Conservation (phyloP, 2,888 invertebrate species). For the Platycheirus albimanus region DNA sequence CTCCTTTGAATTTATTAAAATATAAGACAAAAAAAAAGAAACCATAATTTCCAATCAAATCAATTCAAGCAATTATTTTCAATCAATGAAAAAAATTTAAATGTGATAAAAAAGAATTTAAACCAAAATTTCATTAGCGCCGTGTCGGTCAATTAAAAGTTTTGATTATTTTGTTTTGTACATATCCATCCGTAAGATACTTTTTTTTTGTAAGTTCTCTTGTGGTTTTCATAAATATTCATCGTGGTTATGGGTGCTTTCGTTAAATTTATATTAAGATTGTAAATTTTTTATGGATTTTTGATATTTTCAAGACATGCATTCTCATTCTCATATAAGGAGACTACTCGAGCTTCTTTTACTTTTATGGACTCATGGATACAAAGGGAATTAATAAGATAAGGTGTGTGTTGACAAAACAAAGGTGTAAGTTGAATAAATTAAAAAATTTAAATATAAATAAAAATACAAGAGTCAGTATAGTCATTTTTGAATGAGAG, state of each 20-base stretch:
- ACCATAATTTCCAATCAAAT: conserved; percentile 32
- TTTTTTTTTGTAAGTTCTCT: not conserved
- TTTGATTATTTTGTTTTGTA: not conserved
- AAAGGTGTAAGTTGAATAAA: conserved; percentile 19
- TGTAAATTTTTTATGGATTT: conserved; percentile 20
- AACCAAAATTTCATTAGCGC: conserved; percentile 37
- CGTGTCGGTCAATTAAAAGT: conserved; percentile 48
- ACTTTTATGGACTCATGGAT: not conserved
- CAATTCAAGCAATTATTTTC: conserved; percentile 54
- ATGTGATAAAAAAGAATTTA: conserved; percentile 54
- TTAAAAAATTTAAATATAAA: conserved; percentile 2
- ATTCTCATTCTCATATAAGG: conserved; percentile 7
- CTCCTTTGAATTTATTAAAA: not conserved
- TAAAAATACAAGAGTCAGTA: no score
- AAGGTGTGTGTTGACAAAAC: conserved; percentile 19
- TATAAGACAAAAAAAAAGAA: not conserved
- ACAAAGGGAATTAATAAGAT: conserved; percentile 3
- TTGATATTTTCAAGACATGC: not conserved
- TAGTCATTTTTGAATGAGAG: no score
- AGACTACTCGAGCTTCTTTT: not conserved
- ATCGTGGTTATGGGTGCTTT: conserved; percentile 20
- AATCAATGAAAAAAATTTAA: conserved; percentile 51
- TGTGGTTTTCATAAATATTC: conserved; percentile 34
- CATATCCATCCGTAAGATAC: no score
- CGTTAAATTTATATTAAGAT: not conserved